Evolutionary conservation across 2,113 vertebrate genomes (phyloP), one percentile per base, ranked within the genome.

Genomic region (Coregonus clupeaformis): DNA sequence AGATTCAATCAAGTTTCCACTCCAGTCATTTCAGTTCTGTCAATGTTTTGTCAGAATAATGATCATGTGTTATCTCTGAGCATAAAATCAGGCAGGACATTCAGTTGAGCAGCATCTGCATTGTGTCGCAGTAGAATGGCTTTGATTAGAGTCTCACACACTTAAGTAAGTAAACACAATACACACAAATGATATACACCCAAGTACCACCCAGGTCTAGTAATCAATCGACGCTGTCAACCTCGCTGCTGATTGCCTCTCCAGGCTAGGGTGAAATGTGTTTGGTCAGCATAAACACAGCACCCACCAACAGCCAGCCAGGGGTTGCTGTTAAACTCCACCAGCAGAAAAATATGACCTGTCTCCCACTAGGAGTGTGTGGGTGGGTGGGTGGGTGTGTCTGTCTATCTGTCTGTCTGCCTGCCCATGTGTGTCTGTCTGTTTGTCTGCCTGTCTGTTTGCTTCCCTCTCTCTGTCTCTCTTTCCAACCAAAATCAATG

Each of bases 131-230:
- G 76, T 55, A 69, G 72, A 82, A 64, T 27, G 60, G 29, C n/a
- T 79, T 75, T 81, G 79, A 83, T 11, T 42, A 42, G 36, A 42
- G 36, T 13, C 67, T 71, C 69, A 52, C 72, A 74, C 69, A 79
- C 68, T 85, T 75, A 85, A 77, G 69, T 79, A 72, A 77, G 72
- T 70, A 85, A 85, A 83, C 81, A 83, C 81, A 86, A 77, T 83
- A 79, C 79, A 86, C 75, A 86, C 72, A 79, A 79, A 86, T 81
- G 62, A 81, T 83, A 79, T 81, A 83, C 77, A 77, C 79, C 69
- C 68, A 7, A 63, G 68, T 63, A n/a, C 47, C 30, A 32, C 64
- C 16, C 74, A 22, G 42, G 73, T 69, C 60, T 36, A 32, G 72
- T 79, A 77, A 83, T 85, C 79, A 63, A 85, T 85, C 79, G 65